Evolutionary conservation across 1,140 invertebrate genomes (phyloP), one percentile per base, ranked within the genome.

Genomic region (Solenopsis fugax): DNA sequence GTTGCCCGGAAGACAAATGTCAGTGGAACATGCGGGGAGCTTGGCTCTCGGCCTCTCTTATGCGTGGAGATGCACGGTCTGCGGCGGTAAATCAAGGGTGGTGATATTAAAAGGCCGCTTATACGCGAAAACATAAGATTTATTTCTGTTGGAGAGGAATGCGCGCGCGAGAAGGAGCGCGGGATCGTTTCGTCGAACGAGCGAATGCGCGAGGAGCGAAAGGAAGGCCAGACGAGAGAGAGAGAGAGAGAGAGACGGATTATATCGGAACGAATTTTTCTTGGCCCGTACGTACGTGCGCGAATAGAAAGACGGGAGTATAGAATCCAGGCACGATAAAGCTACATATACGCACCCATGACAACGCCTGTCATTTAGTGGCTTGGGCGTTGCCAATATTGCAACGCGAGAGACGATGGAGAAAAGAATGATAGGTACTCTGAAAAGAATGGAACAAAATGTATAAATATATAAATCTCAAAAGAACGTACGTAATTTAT

Each of bases 41-140:
- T 58, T 2, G 72, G 45, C 88, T 87, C 89, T 85, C 88, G 89
- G 89, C 75, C 91, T 92, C 91, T 88, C 86, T 77, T 77, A 18
- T 81, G 76, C 86, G 85, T 84, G 88, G 91, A 89, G 89, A 93
- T 91, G 92, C 93, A 92, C 88, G 91, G 90, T 90, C 91, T 91
- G 89, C 89, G 92, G 91, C 93, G 92, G 92, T 94, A 94, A 94
- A 94, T 94, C 94, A 94, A 94, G 92, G 78, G 87, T 89, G 93
- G 92, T 94, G 94, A 94, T 94, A 94, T 94, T 94, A 94, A 94
- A 94, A 94, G 93, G 92, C 93, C 94, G 93, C 93, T 93, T 94
- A 94, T 94, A 94, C 93, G 92, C 92, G 94, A 94, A 94, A 94
- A 94, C 91, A 90, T 91, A 94, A 94, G 93, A 94, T 94, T 94